Conservation (phyloP, 2,797 vertebrate genomes). For the Anguilla anguilla region DNA sequence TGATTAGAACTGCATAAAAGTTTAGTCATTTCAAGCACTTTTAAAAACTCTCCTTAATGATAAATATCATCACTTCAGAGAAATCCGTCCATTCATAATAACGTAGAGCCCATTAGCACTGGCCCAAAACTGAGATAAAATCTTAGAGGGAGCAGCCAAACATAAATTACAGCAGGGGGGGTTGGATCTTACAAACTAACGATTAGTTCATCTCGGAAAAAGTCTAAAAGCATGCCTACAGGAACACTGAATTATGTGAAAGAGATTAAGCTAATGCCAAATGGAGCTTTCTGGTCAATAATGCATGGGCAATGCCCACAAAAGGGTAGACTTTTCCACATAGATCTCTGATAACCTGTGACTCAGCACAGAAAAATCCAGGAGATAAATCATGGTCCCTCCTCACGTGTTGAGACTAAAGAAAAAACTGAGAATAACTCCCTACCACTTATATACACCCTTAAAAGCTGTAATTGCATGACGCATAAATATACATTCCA, state of each 20-base stretch:
- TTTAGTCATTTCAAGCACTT: neutral
- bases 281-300: neutral
- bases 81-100: slow-evolving; percentile 65
- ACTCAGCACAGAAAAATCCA: neutral
- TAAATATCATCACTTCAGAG: slow-evolving; percentile 55
- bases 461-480: neutral
- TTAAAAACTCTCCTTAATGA: slow-evolving; percentile 44
- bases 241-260: neutral
- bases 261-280: neutral
- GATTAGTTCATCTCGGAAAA: neutral
- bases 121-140: neutral
- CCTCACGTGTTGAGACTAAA: neutral
- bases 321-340: neutral
- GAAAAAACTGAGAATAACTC: neutral
- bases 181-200: neutral
- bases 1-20: neutral
- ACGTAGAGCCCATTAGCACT: slow-evolving; percentile 39
- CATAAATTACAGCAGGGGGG: neutral
- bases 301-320: neutral
- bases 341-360: neutral
- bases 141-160: neutral
- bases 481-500: neutral
- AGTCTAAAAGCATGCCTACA: neutral
- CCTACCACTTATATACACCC: neutral
- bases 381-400: neutral